Conservation (phyloP, 2,113 vertebrate genomes). For the Sylvietta virens region DNA sequence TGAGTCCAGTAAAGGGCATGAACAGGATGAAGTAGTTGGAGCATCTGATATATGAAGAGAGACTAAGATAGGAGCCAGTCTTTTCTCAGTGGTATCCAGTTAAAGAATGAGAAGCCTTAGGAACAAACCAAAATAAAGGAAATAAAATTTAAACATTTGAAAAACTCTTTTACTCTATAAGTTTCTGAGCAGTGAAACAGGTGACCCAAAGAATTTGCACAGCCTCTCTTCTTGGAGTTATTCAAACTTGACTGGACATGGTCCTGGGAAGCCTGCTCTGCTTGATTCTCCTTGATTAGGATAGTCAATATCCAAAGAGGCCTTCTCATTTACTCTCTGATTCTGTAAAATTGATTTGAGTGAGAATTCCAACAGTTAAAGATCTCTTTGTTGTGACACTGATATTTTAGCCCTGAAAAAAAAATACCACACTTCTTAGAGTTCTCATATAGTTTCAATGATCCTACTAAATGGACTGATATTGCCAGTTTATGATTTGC, state of each 20-base stretch:
- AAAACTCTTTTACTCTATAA: not conserved
- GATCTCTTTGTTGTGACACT: not conserved
- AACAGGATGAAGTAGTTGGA: not conserved
- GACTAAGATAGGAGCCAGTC: not conserved
- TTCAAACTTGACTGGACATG: not conserved
- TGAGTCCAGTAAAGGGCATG: not conserved
- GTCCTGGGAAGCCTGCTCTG: not conserved
- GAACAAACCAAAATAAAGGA: not conserved
- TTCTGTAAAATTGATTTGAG: not conserved
- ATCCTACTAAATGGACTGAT: not conserved
- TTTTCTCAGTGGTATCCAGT: not conserved
- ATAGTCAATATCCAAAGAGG: not conserved
- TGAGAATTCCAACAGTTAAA: not conserved
- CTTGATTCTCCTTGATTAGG: not conserved
- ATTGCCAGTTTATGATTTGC: not conserved
- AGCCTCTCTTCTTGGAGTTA: not conserved
- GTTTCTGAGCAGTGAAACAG: not conserved
- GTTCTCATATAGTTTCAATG: not conserved
- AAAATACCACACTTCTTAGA: not conserved
- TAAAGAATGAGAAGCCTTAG: not conserved
- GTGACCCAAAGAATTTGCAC: not conserved
- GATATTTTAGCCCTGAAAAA: not conserved
- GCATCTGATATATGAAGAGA: not conserved
- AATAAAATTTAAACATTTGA: not conserved
- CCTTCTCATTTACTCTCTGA: not conserved